Base-by-base conservation (phyloP, 2,113 vertebrate genomes). In the Poeciliopsis prolifica region DNA sequence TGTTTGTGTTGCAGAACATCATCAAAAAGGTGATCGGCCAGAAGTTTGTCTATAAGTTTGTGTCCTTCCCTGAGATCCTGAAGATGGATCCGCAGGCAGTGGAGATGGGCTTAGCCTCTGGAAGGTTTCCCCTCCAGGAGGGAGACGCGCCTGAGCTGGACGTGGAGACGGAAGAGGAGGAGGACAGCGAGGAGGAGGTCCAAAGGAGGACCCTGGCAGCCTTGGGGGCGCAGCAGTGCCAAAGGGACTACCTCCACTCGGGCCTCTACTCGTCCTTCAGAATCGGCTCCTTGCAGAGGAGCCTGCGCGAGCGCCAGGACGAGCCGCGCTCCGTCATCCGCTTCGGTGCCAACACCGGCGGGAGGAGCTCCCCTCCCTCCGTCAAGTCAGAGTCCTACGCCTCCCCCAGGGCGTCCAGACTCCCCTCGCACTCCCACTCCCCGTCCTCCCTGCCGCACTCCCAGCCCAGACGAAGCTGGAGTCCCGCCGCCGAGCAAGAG, bases 1-100 rank as follows among this genome's bases (percentile, higher is more conserved):
- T 73, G 13, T 35, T 5, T 83, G 30, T 81, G 87, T 92, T 85
- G 29, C 94, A 98, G 97, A 98, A 98, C 89, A 98, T 98, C 93
- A 98, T 98, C 95, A 98, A 97, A 94, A 98, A 98, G 92, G 97
- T 98, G 90, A 98, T 98, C 0, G 97, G 97, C 60, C 97, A 98
- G 90, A 98, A 98, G 92, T 98, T 98, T 91, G 97, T 98, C 79
- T 98, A 98, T 90, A 98, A 98, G 93, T 98, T 98, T 81, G 97
- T 98, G 81, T 98, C 97, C 17, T 98, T 98, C 91, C 97, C 96
- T 28, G 97, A 98, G 86, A 98, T 98, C 84, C 93, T 98, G 78
- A 98, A 98, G 89, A 96, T 98, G 96, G 97, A 98, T 90, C 96
- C 97, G 0, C 97, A 97, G 69, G 82, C 94, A 0, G 95, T 97